Conservation (phyloP, 1,140 invertebrate genomes). For the Battus philenor region DNA sequence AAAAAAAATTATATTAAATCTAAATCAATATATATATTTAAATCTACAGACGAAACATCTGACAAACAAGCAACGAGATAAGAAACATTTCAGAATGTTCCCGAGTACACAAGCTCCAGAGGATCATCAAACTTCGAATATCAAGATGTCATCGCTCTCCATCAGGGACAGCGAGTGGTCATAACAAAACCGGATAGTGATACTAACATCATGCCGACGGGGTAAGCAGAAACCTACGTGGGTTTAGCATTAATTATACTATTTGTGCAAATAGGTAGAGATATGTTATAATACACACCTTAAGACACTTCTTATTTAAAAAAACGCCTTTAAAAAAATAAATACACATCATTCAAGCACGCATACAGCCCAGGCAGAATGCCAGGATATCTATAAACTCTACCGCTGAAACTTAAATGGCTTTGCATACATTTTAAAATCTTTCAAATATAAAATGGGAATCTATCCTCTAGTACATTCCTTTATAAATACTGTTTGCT, state of each 20-base stretch:
- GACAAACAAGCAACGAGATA: slow-evolving; percentile 3
- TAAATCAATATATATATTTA: neutral
- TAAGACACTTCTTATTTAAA: neutral
- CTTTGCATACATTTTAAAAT: too few relatives aligned
- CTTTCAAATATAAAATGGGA: too few relatives aligned
- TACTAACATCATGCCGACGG: neutral
- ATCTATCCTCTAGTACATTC: neutral
- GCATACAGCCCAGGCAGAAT: slow-evolving; percentile 11
- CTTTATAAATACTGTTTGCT: neutral
- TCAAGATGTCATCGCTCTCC: neutral
- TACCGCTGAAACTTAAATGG: too few relatives aligned
- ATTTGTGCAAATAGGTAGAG: slow-evolving; percentile 8
- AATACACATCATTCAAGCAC: neutral
- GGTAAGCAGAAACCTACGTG: too few relatives aligned
- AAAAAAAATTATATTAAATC: neutral
- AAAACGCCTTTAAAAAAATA: slow-evolving; percentile 11
- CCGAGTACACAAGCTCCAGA: too few relatives aligned
- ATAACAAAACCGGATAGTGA: slow-evolving; percentile 1
- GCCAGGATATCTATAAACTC: neutral
- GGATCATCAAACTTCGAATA: slow-evolving; percentile 13
- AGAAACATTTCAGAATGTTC: too few relatives aligned
- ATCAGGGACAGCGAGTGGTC: neutral
- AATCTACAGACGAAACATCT: neutral
- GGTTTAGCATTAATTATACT: neutral
- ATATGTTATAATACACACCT: slow-evolving; percentile 8